A percentile compares a stretch with the other conserved stretches of the same genome.
Conservation (phyloP, 2,888 invertebrate genomes). For the Lithodes maja region DNA sequence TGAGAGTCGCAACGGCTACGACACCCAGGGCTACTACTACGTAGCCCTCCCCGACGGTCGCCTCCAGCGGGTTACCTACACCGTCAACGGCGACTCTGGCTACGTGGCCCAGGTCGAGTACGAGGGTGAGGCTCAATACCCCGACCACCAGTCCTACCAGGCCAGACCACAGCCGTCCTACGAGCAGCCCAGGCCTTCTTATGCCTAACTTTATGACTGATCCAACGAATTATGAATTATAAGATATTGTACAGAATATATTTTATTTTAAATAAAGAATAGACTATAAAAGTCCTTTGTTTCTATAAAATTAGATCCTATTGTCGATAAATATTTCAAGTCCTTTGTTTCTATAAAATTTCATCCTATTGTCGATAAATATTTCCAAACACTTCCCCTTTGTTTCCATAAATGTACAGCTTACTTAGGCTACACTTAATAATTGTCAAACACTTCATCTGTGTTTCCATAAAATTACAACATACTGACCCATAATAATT, state of each 20-base stretch:
- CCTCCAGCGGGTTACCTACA: slow-evolving; percentile 54
- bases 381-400: too few relatives aligned
- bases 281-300: too few relatives aligned
- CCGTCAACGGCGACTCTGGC: slow-evolving; percentile 54
- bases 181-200: slow-evolving; percentile 25
- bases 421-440: too few relatives aligned
- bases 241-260: neutral
- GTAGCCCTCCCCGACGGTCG: slow-evolving; percentile 58
- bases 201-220: neutral
- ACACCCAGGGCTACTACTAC: slow-evolving; percentile 49
- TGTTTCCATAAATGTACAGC: too few relatives aligned
- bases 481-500: too few relatives aligned
- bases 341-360: too few relatives aligned
- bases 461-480: too few relatives aligned
- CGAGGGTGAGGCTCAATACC: slow-evolving; percentile 53
- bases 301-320: too few relatives aligned
- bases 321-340: too few relatives aligned
- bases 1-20: slow-evolving; percentile 77
- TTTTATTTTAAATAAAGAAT: neutral
- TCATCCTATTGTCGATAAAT: too few relatives aligned
- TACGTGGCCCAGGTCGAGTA: slow-evolving; percentile 56
- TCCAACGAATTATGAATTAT: neutral
- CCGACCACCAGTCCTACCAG: neutral
- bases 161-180: neutral
- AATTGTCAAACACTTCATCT: too few relatives aligned